These are phyloP conservation scores for Capitulum mitella DNA, from an alignment of 2,888 invertebrate genomes.

Conservation along the genomic window DNA sequence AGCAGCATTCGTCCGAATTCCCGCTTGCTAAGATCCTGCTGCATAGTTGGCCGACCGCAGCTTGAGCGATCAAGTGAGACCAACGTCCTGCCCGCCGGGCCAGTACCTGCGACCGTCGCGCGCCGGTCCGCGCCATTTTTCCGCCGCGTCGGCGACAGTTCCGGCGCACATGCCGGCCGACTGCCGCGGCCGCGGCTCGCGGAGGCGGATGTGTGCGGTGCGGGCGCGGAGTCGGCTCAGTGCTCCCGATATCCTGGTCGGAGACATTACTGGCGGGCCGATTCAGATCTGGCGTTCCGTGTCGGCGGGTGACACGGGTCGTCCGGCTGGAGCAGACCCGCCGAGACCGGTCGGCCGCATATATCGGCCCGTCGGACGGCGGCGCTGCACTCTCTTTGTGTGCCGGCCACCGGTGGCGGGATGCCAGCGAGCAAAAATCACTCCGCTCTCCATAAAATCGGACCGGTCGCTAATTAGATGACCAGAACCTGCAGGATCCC, in stretches of 20 bases:
- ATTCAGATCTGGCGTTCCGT: not conserved
- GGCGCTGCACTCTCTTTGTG: not conserved
- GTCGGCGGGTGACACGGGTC: not conserved
- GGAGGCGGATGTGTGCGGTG: not conserved
- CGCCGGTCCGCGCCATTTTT: not conserved
- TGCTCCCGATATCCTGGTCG: not conserved
- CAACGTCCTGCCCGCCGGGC: not conserved
- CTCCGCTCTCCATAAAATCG: not conserved
- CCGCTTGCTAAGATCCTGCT: not conserved
- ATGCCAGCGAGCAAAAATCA: not conserved
- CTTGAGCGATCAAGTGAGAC: too few relatives aligned
- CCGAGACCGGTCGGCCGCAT: too few relatives aligned
- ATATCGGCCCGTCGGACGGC: not conserved
- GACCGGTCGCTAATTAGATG: slow-evolving; percentile 5
- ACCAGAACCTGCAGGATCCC: not conserved
- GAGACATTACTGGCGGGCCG: not conserved
- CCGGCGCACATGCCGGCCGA: too few relatives aligned
- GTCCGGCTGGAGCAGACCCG: not conserved
- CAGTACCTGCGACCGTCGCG: not conserved
- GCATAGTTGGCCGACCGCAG: not conserved
- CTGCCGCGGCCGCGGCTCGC: too few relatives aligned
- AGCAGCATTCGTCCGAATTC: not conserved
- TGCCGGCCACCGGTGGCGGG: not conserved
- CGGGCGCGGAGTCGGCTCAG: not conserved
- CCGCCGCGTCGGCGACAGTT: not conserved